A percentile compares a stretch with the other conserved stretches of the same genome.
These are phyloP conservation scores for Linnaemya tessellans DNA, from an alignment of 2,888 invertebrate species.

Conservation along the genomic window DNA sequence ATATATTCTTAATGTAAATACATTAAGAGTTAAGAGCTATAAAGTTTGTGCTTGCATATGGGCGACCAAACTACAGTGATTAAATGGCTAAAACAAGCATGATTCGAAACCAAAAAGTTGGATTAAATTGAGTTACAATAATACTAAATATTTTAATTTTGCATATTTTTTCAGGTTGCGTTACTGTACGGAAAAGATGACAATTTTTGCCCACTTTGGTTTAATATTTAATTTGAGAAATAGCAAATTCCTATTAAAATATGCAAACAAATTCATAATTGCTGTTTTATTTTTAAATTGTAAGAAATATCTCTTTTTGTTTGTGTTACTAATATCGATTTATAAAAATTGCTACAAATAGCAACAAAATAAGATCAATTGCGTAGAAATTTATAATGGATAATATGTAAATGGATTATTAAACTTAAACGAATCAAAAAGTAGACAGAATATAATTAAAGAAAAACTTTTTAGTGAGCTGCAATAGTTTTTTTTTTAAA, in stretches of 20 bases:
- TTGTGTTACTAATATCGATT: too few relatives aligned
- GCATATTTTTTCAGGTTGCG: not conserved
- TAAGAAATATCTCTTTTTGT: too few relatives aligned
- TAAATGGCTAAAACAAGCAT: not conserved
- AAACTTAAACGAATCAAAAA: too few relatives aligned
- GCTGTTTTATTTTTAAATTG: not conserved
- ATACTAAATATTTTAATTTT: too few relatives aligned
- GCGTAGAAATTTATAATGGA: too few relatives aligned
- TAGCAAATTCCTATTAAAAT: slow-evolving; percentile 51
- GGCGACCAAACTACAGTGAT: slow-evolving; percentile 12
- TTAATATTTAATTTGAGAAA: slow-evolving; percentile 7
- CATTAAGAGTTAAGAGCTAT: too few relatives aligned
- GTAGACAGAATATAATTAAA: too few relatives aligned
- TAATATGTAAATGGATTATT: too few relatives aligned
- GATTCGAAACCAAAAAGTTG: not conserved
- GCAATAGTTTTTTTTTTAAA: too few relatives aligned
- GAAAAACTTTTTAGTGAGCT: too few relatives aligned
- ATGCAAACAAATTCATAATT: slow-evolving; percentile 47
- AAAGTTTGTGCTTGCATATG: not conserved
- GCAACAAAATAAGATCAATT: too few relatives aligned
- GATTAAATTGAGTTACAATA: not conserved
- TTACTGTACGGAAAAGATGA: not conserved
- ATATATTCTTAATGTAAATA: not conserved
- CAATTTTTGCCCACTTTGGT: slow-evolving; percentile 47
- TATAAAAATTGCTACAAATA: too few relatives aligned